Evolutionary conservation across 2,113 vertebrate species (phyloP).

Genomic region (Myotis yumanensis): DNA sequence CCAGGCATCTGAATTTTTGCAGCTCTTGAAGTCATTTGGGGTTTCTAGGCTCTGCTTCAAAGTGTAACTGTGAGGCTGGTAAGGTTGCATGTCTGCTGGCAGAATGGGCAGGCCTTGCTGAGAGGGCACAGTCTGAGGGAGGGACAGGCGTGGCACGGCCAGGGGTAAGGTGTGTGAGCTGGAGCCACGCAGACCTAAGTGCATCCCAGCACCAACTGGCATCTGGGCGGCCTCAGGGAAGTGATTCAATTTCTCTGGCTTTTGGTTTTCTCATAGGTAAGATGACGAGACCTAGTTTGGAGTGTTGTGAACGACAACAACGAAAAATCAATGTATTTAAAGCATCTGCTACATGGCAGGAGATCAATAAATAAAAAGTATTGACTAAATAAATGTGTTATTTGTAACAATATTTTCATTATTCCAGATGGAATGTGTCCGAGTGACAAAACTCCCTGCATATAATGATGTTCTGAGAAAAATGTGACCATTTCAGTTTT

Average conservation of each 20-base stretch:
- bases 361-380: not conserved
- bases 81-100: accelerated
- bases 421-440: not conserved
- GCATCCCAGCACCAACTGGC: conserved; percentile 23
- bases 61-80: not conserved
- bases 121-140: not conserved
- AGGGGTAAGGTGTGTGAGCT: not conserved
- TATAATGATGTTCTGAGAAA: not conserved
- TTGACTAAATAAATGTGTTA: not conserved
- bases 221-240: not conserved
- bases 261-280: conserved; percentile 27
- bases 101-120: accelerated
- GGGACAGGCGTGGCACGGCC: too few species aligned
- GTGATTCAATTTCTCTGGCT: not conserved
- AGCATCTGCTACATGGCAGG: not conserved
- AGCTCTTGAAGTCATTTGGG: not conserved
- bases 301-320: not conserved
- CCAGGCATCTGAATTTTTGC: not conserved
- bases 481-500: not conserved
- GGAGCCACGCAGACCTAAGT: not conserved
- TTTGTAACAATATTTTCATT: not conserved
- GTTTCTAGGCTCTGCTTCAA: not conserved
- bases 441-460: not conserved
- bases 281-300: not conserved
- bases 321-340: not conserved